Evolutionary conservation across 2,113 vertebrate genomes (phyloP), one percentile per base, ranked within the genome.

Genomic region (Macrotus californicus): DNA sequence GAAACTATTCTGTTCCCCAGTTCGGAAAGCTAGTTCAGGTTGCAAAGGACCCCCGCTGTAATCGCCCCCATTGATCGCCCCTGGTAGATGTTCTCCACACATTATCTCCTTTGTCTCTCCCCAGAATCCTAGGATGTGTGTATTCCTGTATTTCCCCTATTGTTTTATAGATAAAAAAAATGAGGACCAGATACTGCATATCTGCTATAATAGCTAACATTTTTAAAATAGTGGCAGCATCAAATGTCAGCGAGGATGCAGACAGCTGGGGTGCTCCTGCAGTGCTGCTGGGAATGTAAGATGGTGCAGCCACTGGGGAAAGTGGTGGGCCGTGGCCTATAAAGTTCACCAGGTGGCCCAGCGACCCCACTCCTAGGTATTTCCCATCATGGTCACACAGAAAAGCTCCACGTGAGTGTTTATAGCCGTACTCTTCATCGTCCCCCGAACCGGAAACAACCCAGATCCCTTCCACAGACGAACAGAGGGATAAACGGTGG

Each of bases 381-480:
- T 22, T 75, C 34, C 24, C 52, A 1, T 70, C 3, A 12, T 19
- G 36, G 41, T 61, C 64, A 50, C 70, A 46, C 26, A 36, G 24
- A 56, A 67, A 73, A 39, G n/a, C 79, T 54, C 31, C 6, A 0
- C 0, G 2, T 24, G 83, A n/a, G 26, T 31, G 52, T 83, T 50
- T 11, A 29, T 22, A 80, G 41, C 54, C 59, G 54, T 13, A 69
- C 29, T 79, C 12, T 36, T 54, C 21, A n/a, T 59, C 19, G 6
- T 29, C 48, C 10, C 86, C 12, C 0, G 2, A 50, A 19, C 52
- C 59, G 59, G 52, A 89, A 50, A 59, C 46, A 26, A 52, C 24
- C 3, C 13, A 2, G 2, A 1, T 1, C 4, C 54, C 84, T 61
- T 66, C 22, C 0, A 0, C 2, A 14, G 76, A 29, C 3, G 24